Percentiles rank a stretch among this genome's conserved stretches.
These are phyloP conservation scores for Caenorhabditis brenneri DNA, from an alignment of 1,140 invertebrate genomes.

Conservation along the genomic window DNA sequence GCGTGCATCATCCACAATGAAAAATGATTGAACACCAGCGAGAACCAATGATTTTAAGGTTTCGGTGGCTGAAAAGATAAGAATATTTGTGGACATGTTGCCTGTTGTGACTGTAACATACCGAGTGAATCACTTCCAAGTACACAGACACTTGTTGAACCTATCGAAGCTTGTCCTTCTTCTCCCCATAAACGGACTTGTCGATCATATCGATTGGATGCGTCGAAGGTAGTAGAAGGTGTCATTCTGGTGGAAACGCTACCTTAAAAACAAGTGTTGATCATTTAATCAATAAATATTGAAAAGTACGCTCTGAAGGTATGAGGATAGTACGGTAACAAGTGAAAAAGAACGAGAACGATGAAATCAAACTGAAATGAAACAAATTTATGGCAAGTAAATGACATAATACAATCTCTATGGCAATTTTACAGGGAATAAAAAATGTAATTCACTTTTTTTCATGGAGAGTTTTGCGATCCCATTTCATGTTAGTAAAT, in stretches of 20 bases:
- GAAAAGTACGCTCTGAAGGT: not conserved
- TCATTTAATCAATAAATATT: not conserved
- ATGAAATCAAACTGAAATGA: not conserved
- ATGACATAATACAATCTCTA: not conserved
- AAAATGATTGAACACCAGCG: constrained; percentile 93
- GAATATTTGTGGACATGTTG: not conserved
- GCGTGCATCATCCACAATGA: constrained; percentile 80
- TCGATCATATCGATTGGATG: constrained; percentile 52
- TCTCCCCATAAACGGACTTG: constrained; percentile 87
- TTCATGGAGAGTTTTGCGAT: not conserved
- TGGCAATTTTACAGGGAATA: not conserved
- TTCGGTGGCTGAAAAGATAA: constrained; percentile 74
- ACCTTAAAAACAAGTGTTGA: not conserved
- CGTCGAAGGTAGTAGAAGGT: not conserved
- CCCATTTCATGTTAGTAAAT: constrained; percentile 47
- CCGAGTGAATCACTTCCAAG: constrained; percentile 92
- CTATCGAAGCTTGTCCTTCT: constrained; percentile 87
- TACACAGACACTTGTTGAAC: constrained; percentile 86
- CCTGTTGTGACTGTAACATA: constrained; percentile 73
- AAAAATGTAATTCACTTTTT: not conserved
- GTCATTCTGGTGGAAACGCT: too few relatives aligned
- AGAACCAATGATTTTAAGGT: constrained; percentile 90
- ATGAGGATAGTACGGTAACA: not conserved
- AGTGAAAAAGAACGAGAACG: not conserved
- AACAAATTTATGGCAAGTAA: not conserved